Conservation (phyloP, 92 coral and sea anemone species). For the Anthopleura xanthogrammica region DNA sequence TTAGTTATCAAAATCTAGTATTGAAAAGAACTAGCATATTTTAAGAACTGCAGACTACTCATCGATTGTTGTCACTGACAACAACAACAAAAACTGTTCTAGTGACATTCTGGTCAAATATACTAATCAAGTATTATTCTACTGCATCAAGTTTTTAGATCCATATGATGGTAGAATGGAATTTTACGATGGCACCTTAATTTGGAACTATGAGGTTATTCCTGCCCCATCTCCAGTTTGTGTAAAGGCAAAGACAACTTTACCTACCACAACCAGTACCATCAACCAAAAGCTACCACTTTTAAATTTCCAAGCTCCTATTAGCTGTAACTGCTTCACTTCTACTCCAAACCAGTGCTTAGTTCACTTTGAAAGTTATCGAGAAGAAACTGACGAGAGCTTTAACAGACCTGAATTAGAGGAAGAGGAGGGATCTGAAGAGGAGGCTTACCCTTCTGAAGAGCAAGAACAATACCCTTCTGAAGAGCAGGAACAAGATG, state of each 20-base stretch:
- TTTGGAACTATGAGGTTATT: conserved; percentile 48
- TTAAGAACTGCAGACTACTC: not conserved
- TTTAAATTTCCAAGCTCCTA: conserved; percentile 15
- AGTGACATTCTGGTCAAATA: not conserved
- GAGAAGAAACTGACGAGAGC: conserved; percentile 14
- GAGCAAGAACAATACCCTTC: too few relatives aligned
- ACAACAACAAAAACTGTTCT: not conserved
- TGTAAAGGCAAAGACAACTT: not conserved
- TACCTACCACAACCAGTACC: not conserved
- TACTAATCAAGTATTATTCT: too few relatives aligned
- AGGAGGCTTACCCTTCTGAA: too few relatives aligned
- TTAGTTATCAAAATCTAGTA: too few relatives aligned
- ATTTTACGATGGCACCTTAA: conserved; percentile 14
- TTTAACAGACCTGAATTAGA: too few relatives aligned
- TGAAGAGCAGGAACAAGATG: conserved; percentile 7
- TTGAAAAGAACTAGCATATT: not conserved
- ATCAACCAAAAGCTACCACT: conserved; percentile 28
- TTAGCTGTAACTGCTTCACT: conserved; percentile 44
- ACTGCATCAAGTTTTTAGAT: conserved; percentile 4
- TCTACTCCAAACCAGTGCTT: conserved; percentile 21
- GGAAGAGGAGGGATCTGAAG: conserved; percentile 5
- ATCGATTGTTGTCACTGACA: too few relatives aligned
- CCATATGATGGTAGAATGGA: not conserved
- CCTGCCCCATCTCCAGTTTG: conserved; percentile 35
- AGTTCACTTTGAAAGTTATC: not conserved